Percentiles rank a stretch among this genome's conserved stretches.
phyloP scores from a whole-genome alignment of 2,113 vertebrate species.

The Spilogale gracilis region DNA sequence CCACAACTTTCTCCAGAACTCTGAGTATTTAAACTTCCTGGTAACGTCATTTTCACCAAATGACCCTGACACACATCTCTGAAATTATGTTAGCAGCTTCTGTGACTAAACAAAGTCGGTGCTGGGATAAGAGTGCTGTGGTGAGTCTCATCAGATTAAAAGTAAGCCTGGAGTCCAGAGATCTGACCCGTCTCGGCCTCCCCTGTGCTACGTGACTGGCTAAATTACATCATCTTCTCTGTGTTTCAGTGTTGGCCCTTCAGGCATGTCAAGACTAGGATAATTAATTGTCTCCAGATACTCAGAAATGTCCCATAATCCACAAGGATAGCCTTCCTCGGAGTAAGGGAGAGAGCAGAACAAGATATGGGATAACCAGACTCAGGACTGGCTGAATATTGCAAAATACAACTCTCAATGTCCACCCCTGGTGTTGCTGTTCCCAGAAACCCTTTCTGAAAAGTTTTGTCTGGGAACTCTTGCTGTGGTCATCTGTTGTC shows the following conservation, averaged over 20 bases:
- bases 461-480: slow-evolving; percentile 57
- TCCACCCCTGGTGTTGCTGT: background rate
- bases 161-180: slow-evolving; percentile 55
- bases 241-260: slow-evolving; percentile 44
- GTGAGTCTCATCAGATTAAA: slow-evolving; percentile 71
- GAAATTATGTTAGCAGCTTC: slow-evolving; percentile 75
- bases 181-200: slow-evolving; percentile 63
- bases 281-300: slow-evolving; percentile 42
- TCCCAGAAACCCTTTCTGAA: slow-evolving; percentile 65
- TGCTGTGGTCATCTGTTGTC: background rate
- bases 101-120: slow-evolving; percentile 72
- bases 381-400: background rate
- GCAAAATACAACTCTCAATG: background rate
- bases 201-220: slow-evolving; percentile 61
- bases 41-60: slow-evolving; percentile 71
- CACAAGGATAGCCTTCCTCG: background rate
- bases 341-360: background rate
- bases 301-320: slow-evolving; percentile 50
- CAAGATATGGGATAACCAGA: background rate
- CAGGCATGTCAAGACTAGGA: slow-evolving; percentile 54
- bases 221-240: slow-evolving; percentile 65
- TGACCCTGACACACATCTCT: slow-evolving; percentile 75
- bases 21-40: slow-evolving; percentile 74
- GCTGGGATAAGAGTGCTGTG: slow-evolving; percentile 57
- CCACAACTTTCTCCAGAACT: slow-evolving; percentile 72